Evolutionary conservation across 35 echinoderm and acorn worm genomes (phyloP).

Genomic region (Ptychodera flava): DNA sequence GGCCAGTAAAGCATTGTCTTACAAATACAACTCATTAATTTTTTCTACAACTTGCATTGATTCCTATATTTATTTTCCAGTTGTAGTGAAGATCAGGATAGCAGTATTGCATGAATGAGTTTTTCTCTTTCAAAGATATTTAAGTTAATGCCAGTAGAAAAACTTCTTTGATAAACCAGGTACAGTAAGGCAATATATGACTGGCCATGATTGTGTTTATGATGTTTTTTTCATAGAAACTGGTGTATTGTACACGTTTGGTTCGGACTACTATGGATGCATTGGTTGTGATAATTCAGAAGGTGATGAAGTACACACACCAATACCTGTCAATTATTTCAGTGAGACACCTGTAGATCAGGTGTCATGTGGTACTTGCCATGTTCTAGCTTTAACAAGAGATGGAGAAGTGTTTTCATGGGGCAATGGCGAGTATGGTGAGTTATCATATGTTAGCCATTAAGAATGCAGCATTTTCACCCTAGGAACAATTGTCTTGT

Average conservation of each 20-base stretch:
- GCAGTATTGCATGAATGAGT: too few relatives aligned
- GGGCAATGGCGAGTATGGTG: slow-evolving; percentile 98
- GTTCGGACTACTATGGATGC: slow-evolving; percentile 95
- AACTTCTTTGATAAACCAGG: too few relatives aligned
- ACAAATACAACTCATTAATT: too few relatives aligned
- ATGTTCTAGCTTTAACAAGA: slow-evolving; percentile 76
- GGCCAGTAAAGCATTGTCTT: too few relatives aligned
- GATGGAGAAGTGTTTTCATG: slow-evolving; percentile 87
- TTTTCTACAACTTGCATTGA: too few relatives aligned
- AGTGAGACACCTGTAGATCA: slow-evolving; percentile 46
- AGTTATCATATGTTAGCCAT: slow-evolving; percentile 9
- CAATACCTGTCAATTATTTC: slow-evolving; percentile 74
- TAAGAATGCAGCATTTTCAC: too few relatives aligned
- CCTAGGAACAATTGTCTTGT: too few relatives aligned
- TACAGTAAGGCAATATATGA: too few relatives aligned
- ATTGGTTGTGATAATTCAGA: slow-evolving; percentile 74
- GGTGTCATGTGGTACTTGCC: slow-evolving; percentile 83
- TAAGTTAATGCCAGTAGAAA: too few relatives aligned
- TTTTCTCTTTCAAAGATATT: too few relatives aligned
- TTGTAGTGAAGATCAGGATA: too few relatives aligned
- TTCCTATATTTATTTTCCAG: too few relatives aligned
- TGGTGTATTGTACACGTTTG: slow-evolving; percentile 88
- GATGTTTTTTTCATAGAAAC: slow-evolving; percentile 50
- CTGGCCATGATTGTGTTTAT: background rate
- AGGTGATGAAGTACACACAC: slow-evolving; percentile 69